Evolutionary conservation across 2,113 vertebrate genomes (phyloP).

Genomic region (Chloropsis cyanopogon): DNA sequence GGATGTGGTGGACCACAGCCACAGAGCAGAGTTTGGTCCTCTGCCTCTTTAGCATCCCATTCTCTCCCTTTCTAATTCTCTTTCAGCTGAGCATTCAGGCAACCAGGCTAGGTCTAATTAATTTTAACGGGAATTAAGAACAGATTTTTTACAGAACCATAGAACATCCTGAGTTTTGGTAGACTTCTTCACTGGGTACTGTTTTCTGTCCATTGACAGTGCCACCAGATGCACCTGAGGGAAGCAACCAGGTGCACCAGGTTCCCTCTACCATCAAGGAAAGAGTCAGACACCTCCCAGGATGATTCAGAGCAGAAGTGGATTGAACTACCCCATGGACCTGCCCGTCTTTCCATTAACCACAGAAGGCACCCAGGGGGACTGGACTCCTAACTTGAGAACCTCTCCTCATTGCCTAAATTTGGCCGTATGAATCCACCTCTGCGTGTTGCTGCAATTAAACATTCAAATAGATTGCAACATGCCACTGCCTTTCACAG

Average conservation of each 20-base stretch:
- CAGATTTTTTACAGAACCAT: not conserved
- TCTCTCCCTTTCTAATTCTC: not conserved
- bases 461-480: constrained; percentile 37
- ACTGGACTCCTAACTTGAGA: not conserved
- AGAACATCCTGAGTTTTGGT: not conserved
- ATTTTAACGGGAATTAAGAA: not conserved
- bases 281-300: not conserved
- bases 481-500: not conserved
- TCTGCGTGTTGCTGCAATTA: not conserved
- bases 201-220: not conserved
- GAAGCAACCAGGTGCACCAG: not conserved
- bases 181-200: not conserved
- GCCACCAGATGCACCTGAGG: not conserved
- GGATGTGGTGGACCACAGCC: accelerated
- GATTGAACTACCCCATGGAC: not conserved
- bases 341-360: not conserved
- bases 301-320: constrained; percentile 11
- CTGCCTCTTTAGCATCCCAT: not conserved
- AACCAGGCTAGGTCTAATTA: not conserved
- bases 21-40: not conserved
- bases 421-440: not conserved
- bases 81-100: not conserved
- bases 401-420: not conserved
- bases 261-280: not conserved
- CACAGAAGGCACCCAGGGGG: not conserved